Percentiles rank a stretch among this genome's conserved stretches.
Evolutionary conservation across 2,797 vertebrate genomes (phyloP).

Genomic region (Fringilla coelebs): DNA sequence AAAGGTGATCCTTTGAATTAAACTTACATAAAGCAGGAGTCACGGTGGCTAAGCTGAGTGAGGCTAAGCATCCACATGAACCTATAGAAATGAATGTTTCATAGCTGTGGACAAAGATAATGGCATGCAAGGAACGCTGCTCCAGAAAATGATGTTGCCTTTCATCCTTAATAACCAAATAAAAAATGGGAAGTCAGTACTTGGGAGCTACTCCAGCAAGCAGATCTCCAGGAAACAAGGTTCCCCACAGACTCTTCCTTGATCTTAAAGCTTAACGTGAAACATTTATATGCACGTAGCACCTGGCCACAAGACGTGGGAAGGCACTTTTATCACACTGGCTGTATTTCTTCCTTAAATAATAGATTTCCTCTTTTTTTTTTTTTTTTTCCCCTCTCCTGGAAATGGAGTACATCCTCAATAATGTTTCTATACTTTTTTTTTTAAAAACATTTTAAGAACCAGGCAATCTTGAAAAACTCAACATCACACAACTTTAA

Average conservation of each 20-base stretch:
- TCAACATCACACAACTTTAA: not conserved
- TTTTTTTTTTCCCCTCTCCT: not conserved
- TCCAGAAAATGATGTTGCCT: conserved; percentile 61
- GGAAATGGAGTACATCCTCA: conserved; percentile 63
- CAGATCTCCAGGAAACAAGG: conserved; percentile 76
- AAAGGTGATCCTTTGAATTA: conserved; percentile 45
- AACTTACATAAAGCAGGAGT: conserved; percentile 12
- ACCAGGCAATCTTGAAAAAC: conserved; percentile 15
- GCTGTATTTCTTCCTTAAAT: conserved; percentile 77
- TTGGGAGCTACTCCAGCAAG: conserved; percentile 68
- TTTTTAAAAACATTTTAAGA: conserved; percentile 53
- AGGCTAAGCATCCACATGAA: conserved; percentile 20
- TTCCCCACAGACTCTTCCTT: conserved; percentile 77
- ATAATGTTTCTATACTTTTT: conserved; percentile 33
- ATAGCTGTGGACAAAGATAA: conserved; percentile 67
- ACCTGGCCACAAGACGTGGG: conserved; percentile 75
- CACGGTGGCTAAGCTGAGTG: not conserved
- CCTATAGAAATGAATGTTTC: conserved; percentile 46
- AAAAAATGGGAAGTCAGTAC: conserved; percentile 75
- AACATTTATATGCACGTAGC: conserved; percentile 80
- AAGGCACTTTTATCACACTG: conserved; percentile 68
- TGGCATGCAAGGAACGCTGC: conserved; percentile 60
- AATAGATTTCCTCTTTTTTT: conserved; percentile 63
- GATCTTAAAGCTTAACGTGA: conserved; percentile 80
- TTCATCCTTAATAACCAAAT: conserved; percentile 79